Percentiles rank a stretch among this genome's conserved stretches.
These are phyloP conservation scores for Trichopria drosophilae DNA, from an alignment of 2,888 invertebrate species.

Conservation along the genomic window DNA sequence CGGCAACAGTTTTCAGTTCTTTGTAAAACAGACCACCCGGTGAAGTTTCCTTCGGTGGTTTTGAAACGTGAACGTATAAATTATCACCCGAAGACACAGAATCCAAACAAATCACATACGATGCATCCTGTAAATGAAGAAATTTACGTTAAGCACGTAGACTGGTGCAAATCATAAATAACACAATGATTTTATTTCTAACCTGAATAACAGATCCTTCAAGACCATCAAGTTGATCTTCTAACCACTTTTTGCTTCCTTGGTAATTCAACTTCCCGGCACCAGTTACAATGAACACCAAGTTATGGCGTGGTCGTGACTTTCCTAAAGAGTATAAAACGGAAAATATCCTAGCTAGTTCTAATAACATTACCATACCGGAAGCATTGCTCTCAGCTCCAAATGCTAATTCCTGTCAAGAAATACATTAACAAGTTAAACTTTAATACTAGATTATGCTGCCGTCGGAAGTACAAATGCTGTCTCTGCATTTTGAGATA, in stretches of 20 bases:
- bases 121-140: constrained; percentile 70
- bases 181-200: constrained; percentile 29
- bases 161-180: neutral
- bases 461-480: too few species aligned
- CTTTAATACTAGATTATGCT: too few species aligned
- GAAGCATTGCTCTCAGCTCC: constrained; percentile 94
- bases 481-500: too few species aligned
- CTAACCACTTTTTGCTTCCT: constrained; percentile 94
- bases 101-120: constrained; percentile 89
- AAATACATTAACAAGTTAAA: too few species aligned
- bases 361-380: constrained; percentile 84
- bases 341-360: constrained; percentile 85
- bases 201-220: constrained; percentile 76
- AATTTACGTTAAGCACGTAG: constrained; percentile 3
- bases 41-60: constrained; percentile 86
- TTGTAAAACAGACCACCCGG: constrained; percentile 70
- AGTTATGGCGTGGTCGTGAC: constrained; percentile 73
- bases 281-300: constrained; percentile 87
- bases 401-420: constrained; percentile 81
- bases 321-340: constrained; percentile 77
- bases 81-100: constrained; percentile 69
- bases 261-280: constrained; percentile 93
- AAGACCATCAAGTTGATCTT: constrained; percentile 82
- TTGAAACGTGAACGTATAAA: constrained; percentile 91
- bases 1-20: constrained; percentile 64